A percentile compares a stretch with the other conserved stretches of the same genome.
These are phyloP conservation scores for Clarias fuscus DNA, from an alignment of 2,797 vertebrate species.

Conservation along the genomic window DNA sequence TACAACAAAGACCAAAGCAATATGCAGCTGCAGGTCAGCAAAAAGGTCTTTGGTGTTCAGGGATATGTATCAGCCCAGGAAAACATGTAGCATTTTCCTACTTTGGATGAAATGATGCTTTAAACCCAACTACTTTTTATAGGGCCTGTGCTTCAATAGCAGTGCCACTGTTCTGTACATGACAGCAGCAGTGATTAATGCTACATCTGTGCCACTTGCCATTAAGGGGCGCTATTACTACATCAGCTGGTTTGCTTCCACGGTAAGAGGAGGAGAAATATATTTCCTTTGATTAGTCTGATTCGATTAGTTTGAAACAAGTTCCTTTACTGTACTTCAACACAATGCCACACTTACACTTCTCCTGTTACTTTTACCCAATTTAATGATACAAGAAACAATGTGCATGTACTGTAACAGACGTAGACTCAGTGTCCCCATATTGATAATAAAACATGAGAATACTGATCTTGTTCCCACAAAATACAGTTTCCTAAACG, in stretches of 20 bases:
- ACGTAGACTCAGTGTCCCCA: neutral
- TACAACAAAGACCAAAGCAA: neutral
- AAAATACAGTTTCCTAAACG: neutral
- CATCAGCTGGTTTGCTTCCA: conserved; percentile 89
- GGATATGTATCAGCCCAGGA: neutral
- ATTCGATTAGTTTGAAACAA: conserved; percentile 5
- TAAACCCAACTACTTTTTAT: conserved; percentile 19
- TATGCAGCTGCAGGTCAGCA: neutral
- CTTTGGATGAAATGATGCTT: neutral
- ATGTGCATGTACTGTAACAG: neutral
- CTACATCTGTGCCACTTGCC: conserved; percentile 75
- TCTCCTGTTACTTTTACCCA: neutral
- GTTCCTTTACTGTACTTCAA: conserved; percentile 7
- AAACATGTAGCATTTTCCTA: neutral
- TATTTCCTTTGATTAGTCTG: neutral
- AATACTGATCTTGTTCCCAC: neutral
- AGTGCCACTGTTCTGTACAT: conserved; percentile 83
- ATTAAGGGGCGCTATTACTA: conserved; percentile 80
- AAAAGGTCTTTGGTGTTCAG: neutral
- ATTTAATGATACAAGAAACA: neutral
- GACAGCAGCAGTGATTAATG: conserved; percentile 80
- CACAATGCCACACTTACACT: neutral
- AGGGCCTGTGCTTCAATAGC: conserved; percentile 84
- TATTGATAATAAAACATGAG: neutral
- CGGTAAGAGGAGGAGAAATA: conserved; percentile 73